A percentile compares a stretch with the other conserved stretches of the same genome.
Evolutionary conservation across 2,888 invertebrate genomes (phyloP).

Genomic region (Euplexia lucipara): DNA sequence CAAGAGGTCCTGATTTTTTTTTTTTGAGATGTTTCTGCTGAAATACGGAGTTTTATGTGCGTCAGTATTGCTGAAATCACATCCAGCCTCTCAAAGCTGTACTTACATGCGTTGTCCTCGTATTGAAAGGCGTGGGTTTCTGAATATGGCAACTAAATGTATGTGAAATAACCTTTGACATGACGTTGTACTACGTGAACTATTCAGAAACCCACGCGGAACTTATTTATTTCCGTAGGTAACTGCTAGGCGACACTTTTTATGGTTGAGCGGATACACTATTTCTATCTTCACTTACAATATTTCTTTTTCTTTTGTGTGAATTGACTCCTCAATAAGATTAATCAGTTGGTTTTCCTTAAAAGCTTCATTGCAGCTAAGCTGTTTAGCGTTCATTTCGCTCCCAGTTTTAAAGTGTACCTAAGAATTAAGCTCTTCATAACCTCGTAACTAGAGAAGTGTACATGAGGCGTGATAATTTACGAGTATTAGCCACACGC

Average conservation of each 20-base stretch:
- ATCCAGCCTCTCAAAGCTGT: background rate
- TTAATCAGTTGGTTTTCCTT: background rate
- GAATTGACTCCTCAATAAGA: no score
- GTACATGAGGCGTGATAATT: slow-evolving; percentile 38
- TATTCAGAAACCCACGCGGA: slow-evolving; percentile 25
- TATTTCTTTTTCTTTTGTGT: no score
- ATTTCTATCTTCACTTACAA: background rate
- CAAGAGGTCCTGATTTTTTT: background rate
- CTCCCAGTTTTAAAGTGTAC: no score
- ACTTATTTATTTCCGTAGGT: slow-evolving; percentile 13
- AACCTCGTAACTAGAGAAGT: slow-evolving; percentile 3
- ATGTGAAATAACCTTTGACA: slow-evolving; percentile 22
- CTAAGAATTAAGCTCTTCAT: slow-evolving; percentile 1
- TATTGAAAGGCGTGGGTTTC: background rate
- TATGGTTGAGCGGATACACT: background rate
- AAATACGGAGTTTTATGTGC: background rate
- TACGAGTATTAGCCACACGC: slow-evolving; percentile 34
- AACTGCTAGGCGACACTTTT: slow-evolving; percentile 6
- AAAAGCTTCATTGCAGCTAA: background rate
- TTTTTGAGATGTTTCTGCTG: background rate
- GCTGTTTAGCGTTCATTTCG: background rate
- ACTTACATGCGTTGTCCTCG: slow-evolving; percentile 10
- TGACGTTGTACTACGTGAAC: slow-evolving; percentile 25
- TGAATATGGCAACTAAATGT: slow-evolving; percentile 22
- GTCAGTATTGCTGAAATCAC: background rate